Percentiles rank a stretch among this genome's conserved stretches.
These are phyloP conservation scores for Mionectes olivaceus DNA, from an alignment of 2,797 vertebrate species.

Conservation along the genomic window DNA sequence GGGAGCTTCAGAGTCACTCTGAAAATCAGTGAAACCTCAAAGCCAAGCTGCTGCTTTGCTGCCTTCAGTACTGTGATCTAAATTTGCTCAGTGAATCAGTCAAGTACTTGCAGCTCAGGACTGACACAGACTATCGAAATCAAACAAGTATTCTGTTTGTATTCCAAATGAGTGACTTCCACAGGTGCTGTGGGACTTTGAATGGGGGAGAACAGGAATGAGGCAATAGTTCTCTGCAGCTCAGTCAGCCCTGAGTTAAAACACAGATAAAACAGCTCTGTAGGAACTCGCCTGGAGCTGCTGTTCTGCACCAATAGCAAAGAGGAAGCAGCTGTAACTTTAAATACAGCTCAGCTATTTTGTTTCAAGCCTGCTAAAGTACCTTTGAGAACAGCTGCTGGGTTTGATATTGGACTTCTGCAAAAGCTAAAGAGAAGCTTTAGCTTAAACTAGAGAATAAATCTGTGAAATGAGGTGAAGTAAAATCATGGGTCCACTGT, in stretches of 20 bases:
- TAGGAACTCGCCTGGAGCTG: background rate
- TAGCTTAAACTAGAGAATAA: background rate
- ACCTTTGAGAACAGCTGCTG: background rate
- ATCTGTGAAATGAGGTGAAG: background rate
- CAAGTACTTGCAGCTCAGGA: background rate
- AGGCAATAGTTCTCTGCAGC: background rate
- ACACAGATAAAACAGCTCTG: background rate
- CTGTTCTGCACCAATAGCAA: background rate
- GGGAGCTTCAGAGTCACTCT: background rate
- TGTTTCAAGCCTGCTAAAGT: background rate
- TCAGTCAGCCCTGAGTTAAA: background rate
- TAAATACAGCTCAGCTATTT: background rate
- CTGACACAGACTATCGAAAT: background rate
- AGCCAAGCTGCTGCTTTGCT: background rate
- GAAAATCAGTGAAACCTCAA: background rate
- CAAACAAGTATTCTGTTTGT: background rate
- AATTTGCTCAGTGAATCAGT: background rate
- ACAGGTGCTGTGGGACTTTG: background rate
- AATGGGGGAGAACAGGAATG: background rate
- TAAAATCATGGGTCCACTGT: background rate
- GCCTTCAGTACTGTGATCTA: background rate
- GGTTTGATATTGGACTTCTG: background rate
- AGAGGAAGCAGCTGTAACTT: background rate
- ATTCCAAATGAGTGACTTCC: background rate
- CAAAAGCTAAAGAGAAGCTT: background rate